These are phyloP conservation scores for Daktulosphaira vitifoliae DNA, from an alignment of 1,140 invertebrate species.

Conservation along the genomic window DNA sequence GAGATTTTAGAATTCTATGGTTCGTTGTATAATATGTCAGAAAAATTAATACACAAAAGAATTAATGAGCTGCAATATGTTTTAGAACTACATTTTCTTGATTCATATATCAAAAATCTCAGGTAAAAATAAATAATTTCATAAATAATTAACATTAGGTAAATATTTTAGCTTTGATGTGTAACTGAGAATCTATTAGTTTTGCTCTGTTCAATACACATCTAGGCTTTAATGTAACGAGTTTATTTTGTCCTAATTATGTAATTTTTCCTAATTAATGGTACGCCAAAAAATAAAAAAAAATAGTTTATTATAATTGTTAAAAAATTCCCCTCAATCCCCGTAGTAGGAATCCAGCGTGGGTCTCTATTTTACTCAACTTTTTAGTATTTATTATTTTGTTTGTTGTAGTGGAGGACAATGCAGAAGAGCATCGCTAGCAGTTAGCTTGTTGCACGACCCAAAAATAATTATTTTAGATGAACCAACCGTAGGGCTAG, in stretches of 20 bases:
- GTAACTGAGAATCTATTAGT: too few relatives aligned
- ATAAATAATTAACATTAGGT: too few relatives aligned
- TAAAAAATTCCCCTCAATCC: too few relatives aligned
- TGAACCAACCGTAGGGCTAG: slow-evolving; percentile 85
- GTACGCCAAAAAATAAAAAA: not conserved
- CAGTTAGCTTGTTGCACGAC: slow-evolving; percentile 73
- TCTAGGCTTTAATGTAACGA: too few relatives aligned
- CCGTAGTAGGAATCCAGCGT: too few relatives aligned
- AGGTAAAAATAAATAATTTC: not conserved
- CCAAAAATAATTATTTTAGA: slow-evolving; percentile 82
- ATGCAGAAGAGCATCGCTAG: slow-evolving; percentile 75
- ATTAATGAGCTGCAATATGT: not conserved
- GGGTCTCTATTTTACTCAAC: too few relatives aligned
- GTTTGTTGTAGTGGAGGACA: slow-evolving; percentile 67
- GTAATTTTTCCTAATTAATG: too few relatives aligned
- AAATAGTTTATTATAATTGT: not conserved
- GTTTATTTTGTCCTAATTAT: too few relatives aligned
- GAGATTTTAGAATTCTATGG: not conserved
- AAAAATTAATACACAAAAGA: not conserved
- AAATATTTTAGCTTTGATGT: too few relatives aligned
- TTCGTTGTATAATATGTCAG: not conserved
- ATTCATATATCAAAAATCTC: not conserved
- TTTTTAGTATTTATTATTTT: not conserved
- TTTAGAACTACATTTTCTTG: not conserved
- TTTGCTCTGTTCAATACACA: too few relatives aligned